Percentiles rank a stretch among this genome's conserved stretches.
Evolutionary conservation across 2,797 vertebrate species (phyloP).

Genomic region (Tangara arthus): DNA sequence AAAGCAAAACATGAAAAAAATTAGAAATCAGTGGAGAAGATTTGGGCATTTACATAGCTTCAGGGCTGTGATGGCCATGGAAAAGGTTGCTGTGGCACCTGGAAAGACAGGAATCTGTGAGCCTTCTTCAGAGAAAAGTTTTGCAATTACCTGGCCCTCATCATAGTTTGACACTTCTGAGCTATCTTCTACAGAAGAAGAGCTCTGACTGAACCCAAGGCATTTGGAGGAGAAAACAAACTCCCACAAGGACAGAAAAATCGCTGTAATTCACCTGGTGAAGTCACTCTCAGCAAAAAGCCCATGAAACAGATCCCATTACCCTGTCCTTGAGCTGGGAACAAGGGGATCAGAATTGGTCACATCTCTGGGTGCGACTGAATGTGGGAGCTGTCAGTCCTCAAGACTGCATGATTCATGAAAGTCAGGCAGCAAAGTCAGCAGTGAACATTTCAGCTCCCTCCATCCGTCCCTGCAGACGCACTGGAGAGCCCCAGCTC

Average conservation of each 20-base stretch:
- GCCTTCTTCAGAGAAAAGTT: background rate
- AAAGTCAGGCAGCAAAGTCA: background rate
- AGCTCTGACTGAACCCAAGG: background rate
- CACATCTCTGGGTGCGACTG: background rate
- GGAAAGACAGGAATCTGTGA: background rate
- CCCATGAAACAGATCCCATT: background rate
- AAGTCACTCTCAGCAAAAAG: background rate
- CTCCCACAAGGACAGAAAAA: background rate
- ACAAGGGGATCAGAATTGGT: background rate
- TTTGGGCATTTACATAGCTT: background rate
- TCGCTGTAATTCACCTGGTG: background rate
- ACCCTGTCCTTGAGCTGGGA: background rate
- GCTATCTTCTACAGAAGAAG: background rate
- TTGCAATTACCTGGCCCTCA: background rate
- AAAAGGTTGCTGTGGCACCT: background rate
- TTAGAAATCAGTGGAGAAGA: background rate
- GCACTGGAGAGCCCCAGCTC: background rate
- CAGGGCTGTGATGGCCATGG: background rate
- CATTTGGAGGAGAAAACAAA: background rate
- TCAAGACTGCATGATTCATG: accelerated
- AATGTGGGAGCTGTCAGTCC: background rate
- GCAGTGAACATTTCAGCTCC: background rate
- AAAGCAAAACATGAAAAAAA: background rate
- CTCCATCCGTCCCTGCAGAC: background rate
- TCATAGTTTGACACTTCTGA: background rate